Evolutionary conservation across 2,797 vertebrate species (phyloP).

Genomic region (Molossus alvarezi): DNA sequence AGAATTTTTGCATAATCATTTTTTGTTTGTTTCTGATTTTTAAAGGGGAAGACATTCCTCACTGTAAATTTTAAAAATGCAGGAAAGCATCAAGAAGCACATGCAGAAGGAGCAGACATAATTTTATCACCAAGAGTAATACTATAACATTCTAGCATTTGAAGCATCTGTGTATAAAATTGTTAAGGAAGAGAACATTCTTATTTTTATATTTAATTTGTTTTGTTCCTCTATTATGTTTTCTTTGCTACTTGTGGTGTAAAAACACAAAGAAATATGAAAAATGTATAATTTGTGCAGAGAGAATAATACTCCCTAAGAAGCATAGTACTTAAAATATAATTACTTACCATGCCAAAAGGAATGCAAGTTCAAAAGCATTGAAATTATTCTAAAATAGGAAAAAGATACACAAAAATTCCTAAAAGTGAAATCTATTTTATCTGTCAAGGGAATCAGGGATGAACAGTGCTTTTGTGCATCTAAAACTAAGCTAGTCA

Average conservation of each 20-base stretch:
- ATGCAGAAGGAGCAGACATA: background rate
- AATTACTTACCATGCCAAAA: constrained; percentile 54
- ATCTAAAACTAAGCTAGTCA: background rate
- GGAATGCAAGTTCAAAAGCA: constrained; percentile 47
- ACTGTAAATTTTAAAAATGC: background rate
- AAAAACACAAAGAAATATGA: constrained; percentile 47
- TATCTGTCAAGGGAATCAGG: background rate
- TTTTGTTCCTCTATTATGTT: background rate
- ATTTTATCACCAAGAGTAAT: constrained; percentile 28
- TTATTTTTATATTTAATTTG: constrained; percentile 53
- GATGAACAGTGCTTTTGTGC: background rate
- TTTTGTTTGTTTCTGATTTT: constrained; percentile 67
- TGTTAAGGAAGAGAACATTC: background rate
- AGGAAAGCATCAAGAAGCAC: background rate
- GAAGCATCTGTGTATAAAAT: background rate
- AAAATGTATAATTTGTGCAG: background rate
- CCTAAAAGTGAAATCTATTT: background rate
- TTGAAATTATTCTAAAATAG: constrained; percentile 57
- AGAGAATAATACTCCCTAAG: constrained; percentile 26
- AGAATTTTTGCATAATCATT: constrained; percentile 43
- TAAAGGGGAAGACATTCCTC: constrained; percentile 41
- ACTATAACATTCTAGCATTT: background rate
- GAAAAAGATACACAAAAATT: constrained; percentile 18
- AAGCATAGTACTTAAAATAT: constrained; percentile 57
- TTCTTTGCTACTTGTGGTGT: constrained; percentile 28